These are phyloP conservation scores for Sarotherodon lohbergeri DNA, from an alignment of 2,113 vertebrate species.

Conservation along the genomic window DNA sequence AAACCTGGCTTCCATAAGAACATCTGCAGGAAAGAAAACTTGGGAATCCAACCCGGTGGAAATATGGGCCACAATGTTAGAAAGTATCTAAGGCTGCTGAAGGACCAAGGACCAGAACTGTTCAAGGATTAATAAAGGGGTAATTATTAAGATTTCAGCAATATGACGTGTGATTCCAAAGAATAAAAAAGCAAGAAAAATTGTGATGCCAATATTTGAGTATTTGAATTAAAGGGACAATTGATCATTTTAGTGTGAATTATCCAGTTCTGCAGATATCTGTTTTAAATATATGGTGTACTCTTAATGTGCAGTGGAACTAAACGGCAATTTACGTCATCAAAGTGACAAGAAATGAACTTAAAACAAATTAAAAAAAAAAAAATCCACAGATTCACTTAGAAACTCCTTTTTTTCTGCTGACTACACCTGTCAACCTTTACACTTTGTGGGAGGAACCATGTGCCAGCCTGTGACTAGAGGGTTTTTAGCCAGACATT, in stretches of 20 bases:
- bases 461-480: neutral
- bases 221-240: neutral
- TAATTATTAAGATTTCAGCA: neutral
- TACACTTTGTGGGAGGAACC: neutral
- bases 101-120: neutral
- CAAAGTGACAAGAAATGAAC: neutral
- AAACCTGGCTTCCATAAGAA: neutral
- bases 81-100: neutral
- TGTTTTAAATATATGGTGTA: neutral
- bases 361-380: neutral
- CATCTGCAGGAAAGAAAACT: neutral
- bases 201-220: rapidly evolving
- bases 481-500: neutral
- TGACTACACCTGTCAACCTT: neutral
- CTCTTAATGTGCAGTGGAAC: neutral
- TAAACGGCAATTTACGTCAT: neutral
- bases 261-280: neutral
- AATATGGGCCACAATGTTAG: neutral
- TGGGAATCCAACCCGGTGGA: neutral
- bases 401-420: neutral
- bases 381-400: rapidly evolving
- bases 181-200: neutral
- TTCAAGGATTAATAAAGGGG: neutral
- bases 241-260: neutral
- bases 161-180: neutral